Evolutionary conservation across 2,113 vertebrate genomes (phyloP), one percentile per base, ranked within the genome.

Genomic region (Phycodurus eques): DNA sequence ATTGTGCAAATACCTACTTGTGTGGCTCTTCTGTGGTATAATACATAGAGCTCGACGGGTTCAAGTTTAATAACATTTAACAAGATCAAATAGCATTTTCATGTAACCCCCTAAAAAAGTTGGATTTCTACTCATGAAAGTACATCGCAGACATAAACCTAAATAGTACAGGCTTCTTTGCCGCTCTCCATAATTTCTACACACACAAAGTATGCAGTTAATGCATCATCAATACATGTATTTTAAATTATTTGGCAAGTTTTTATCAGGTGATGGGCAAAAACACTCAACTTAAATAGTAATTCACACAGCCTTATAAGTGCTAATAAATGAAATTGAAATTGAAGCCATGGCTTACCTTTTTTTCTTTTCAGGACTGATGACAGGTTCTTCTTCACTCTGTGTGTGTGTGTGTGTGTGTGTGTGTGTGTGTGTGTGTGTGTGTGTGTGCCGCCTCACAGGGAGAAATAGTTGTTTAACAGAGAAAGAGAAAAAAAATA

Each of bases 331-430:
- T 54, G 74, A 80, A 74, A 76, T 68, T 70, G 67, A 51, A 51
- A 60, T 12, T n/a, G 31, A 81, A 72, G 70, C 71, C 70, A 71
- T 47, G 72, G 33, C 70, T 57, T 0, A 20, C 74, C 49, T 42
- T 35, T 61, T 64, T 61, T 64, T 43, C 10, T n/a, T 12, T n/a
- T 43, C 62, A 65, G 42, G 12, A 22, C 14, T 12, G 39, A 65
- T 75, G 75, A 70, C 74, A 73, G 74, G 66, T 80, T 78, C 73
- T 74, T 68, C 56, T 31, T 72, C 74, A 59, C 47, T 46, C 43
- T 27, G 2, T 10, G 47, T 27, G 42, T 44, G 42, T 13, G 35
- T 33, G 42, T 42, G 4, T 27, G 47, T 27, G 42, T 63, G 61
- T 63, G 33, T 39, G 42, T 33, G 2, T 22, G 47, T 11, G 22